Percentiles rank a stretch among this genome's conserved stretches.
Conservation (phyloP, 2,888 invertebrate genomes). For the Osedax frankpressi region DNA sequence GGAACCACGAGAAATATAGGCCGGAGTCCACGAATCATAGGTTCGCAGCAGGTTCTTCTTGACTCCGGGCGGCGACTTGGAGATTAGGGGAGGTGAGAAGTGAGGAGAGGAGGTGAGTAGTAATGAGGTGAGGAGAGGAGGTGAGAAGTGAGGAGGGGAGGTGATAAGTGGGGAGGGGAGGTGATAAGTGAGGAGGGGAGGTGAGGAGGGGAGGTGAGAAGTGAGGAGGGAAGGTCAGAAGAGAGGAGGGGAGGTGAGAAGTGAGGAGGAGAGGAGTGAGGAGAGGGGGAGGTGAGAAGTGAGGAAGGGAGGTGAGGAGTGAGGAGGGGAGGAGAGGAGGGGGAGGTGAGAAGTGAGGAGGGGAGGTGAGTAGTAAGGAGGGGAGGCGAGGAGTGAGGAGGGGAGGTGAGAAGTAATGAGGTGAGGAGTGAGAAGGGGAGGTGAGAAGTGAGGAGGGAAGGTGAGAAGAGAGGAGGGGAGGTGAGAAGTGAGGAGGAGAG, state of each 20-base stretch:
- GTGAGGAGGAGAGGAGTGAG: neutral
- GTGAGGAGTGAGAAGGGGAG: neutral
- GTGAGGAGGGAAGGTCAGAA: neutral
- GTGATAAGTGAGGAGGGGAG: neutral
- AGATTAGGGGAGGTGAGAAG: neutral
- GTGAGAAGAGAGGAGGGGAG: neutral
- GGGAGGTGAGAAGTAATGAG: neutral
- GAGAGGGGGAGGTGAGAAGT: neutral
- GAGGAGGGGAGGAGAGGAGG: neutral
- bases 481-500: neutral
- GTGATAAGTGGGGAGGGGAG: neutral
- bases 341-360: too few relatives aligned
- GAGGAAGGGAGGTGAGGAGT: neutral
- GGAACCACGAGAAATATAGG: conserved; percentile 42
- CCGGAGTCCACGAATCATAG: conserved; percentile 58
- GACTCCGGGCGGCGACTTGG: conserved; percentile 72
- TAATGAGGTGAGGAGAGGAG: too few relatives aligned
- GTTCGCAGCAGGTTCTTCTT: conserved; percentile 67
- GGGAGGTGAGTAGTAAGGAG: too few relatives aligned
- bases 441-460: neutral
- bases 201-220: neutral
- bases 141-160: too few relatives aligned
- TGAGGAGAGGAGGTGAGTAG: neutral
- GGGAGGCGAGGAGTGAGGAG: too few relatives aligned
- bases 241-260: neutral